Base-by-base conservation (phyloP, 2,797 vertebrate species). In the Scolopax bukidnonensis region DNA sequence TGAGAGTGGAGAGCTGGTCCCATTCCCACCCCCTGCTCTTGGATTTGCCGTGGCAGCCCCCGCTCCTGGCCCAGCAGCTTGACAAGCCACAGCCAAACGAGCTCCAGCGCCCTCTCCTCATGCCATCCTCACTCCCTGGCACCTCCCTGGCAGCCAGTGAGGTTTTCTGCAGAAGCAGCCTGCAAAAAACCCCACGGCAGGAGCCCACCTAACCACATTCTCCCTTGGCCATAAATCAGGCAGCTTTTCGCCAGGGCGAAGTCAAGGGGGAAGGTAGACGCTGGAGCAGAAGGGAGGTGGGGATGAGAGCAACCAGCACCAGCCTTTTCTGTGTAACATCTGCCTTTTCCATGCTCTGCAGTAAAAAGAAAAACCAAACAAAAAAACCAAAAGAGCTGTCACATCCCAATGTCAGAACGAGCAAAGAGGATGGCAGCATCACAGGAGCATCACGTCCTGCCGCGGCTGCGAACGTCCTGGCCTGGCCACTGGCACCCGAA, bases 401-500 rank as follows among this genome's bases (percentile, higher is more conserved):
- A 21, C 73, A 25, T 11, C 56, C 73, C 80, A 10, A 4, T 0
- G n/a, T 21, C 56, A n/a, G 41, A 41, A 0, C 0, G 21, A 56
- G 82, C 82, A 56, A 27, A 50, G 38, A 21, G 71, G 54, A 63
- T 0, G 4, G 50, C 89, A 74, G 81, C 77, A 87, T 69, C 70
- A 38, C 16, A 2, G 0, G 3, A 67, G n/a, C 86, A 33, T 6
- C 57, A 24, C 0, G 1, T 51, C 51, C 76, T 10, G n/a, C 63
- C 14, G 28, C 0, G 2, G 41, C 67, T 40, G 32, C 1, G 0
- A 68, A 17, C 1, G 0, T 13, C 87, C 43, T 13, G 11, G 33
- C 67, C 57, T 40, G 24, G 53, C 43, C 54, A 25, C 19, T 0
- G 2, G 74, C 70, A 41, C 10, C 1, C 0, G 16, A 16, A 12